These are phyloP conservation scores for Alligator mississippiensis DNA, from an alignment of 2,113 vertebrate genomes.

Conservation along the genomic window DNA sequence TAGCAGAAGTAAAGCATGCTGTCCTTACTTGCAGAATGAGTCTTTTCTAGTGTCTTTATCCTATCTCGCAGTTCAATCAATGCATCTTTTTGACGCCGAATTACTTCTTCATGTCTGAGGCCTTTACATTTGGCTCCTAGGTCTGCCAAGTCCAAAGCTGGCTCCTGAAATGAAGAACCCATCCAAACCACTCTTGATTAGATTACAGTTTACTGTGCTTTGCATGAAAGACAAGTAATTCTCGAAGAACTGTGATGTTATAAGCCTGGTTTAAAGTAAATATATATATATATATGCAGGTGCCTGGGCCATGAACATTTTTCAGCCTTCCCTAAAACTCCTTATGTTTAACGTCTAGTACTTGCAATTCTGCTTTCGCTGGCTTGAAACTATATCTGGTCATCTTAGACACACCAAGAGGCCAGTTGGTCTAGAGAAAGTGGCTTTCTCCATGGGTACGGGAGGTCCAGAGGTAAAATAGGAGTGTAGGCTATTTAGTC, in stretches of 20 bases:
- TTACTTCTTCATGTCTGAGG: constrained; percentile 77
- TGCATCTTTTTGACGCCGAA: constrained; percentile 78
- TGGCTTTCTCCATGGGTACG: fast-evolving
- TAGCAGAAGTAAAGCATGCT: fast-evolving
- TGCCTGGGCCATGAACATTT: background rate
- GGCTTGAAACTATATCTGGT: background rate
- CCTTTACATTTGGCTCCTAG: constrained; percentile 75
- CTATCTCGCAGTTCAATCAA: constrained; percentile 73
- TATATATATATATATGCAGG: background rate
- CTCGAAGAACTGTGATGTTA: background rate
- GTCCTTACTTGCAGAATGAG: constrained; percentile 45
- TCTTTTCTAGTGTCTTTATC: constrained; percentile 74
- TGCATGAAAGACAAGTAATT: background rate
- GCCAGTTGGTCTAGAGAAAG: background rate
- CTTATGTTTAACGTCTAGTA: background rate
- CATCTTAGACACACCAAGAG: fast-evolving
- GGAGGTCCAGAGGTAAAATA: background rate
- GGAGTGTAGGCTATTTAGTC: background rate
- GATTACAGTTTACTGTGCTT: no score
- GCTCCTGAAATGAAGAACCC: constrained; percentile 30
- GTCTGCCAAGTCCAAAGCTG: constrained; percentile 49
- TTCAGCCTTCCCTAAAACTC: background rate
- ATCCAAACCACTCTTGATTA: background rate
- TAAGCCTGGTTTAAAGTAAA: background rate
- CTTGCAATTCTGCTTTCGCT: background rate